phyloP scores from a whole-genome alignment of 2,888 invertebrate species.

The Drosophila demipolita region DNA sequence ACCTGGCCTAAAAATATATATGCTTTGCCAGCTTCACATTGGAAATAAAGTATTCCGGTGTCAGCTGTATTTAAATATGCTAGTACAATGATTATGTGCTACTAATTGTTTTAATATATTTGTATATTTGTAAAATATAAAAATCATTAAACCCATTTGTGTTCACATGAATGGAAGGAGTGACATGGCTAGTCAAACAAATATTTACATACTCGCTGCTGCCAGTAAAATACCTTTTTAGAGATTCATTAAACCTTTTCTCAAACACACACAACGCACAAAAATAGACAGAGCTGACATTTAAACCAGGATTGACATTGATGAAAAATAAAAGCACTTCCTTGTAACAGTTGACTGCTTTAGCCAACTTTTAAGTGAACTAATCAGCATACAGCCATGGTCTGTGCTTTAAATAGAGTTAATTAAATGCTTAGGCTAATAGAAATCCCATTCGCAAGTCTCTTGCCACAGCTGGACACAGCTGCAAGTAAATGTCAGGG shows the following conservation, averaged over 20 bases:
- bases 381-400: not conserved
- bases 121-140: no score
- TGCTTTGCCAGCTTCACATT: not conserved
- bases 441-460: constrained; percentile 39
- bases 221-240: not conserved
- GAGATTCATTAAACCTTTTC: not conserved
- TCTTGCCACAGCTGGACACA: constrained; percentile 15
- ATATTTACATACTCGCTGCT: not conserved
- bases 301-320: constrained; percentile 52
- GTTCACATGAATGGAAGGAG: not conserved
- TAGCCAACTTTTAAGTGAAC: not conserved
- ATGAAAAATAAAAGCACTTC: constrained; percentile 25
- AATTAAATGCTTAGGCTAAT: constrained; percentile 32
- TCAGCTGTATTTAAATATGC: not conserved
- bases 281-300: not conserved
- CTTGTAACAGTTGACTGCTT: constrained; percentile 4
- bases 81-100: not conserved
- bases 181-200: not conserved
- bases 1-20: not conserved
- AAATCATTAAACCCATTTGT: not conserved
- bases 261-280: not conserved
- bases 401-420: constrained; percentile 16
- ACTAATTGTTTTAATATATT: not conserved
- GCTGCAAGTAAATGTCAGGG: constrained; percentile 17
- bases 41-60: not conserved